phyloP scores from a whole-genome alignment of 2,113 vertebrate genomes.

The Perognathus longimembris region DNA sequence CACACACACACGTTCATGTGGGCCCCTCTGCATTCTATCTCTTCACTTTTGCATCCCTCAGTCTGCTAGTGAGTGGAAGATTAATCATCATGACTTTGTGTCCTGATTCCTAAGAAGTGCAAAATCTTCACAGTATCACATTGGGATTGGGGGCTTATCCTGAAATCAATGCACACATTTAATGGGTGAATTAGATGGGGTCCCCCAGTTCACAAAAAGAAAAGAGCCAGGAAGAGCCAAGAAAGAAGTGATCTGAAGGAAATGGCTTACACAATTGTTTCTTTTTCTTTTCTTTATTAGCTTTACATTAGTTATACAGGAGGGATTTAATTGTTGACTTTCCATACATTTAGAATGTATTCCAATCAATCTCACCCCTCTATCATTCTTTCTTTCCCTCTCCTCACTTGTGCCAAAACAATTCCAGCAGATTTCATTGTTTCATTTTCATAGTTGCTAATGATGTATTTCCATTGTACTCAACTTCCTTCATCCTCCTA shows the following conservation, averaged over 20 bases:
- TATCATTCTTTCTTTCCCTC: no score
- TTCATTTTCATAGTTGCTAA: no score
- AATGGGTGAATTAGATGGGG: background rate
- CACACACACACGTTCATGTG: no score
- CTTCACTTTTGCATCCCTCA: background rate
- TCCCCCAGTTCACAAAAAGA: background rate
- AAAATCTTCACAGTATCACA: background rate
- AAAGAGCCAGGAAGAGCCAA: background rate
- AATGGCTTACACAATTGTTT: background rate
- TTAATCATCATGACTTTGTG: background rate
- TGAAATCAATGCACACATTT: background rate
- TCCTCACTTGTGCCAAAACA: no score
- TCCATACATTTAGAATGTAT: no score
- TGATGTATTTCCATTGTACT: no score
- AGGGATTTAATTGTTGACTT: no score
- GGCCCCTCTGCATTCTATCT: background rate
- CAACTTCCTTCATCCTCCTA: no score
- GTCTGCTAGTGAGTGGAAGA: background rate
- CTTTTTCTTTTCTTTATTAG: no score
- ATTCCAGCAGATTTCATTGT: no score
- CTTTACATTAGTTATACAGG: no score
- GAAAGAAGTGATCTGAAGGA: constrained; percentile 12
- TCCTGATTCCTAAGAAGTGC: background rate
- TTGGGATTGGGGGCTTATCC: background rate
- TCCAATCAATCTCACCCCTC: no score